Evolutionary conservation across 2,888 invertebrate species (phyloP).

Genomic region (Apamea epomidion): DNA sequence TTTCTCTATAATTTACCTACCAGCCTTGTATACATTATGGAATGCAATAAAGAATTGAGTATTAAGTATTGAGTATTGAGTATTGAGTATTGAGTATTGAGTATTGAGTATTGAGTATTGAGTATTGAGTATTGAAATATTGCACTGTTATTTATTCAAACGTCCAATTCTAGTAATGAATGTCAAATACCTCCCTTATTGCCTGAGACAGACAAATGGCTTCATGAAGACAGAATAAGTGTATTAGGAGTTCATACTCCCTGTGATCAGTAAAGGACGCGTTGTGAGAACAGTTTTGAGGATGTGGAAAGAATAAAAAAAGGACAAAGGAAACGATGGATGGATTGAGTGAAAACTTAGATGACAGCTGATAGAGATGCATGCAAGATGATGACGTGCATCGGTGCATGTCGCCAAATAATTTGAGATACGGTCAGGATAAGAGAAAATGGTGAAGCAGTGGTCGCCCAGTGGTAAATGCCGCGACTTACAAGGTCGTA

Average conservation of each 20-base stretch:
- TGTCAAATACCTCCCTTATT: constrained; percentile 34
- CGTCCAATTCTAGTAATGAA: constrained; percentile 47
- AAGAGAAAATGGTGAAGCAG: too few species aligned
- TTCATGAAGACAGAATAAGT: not conserved
- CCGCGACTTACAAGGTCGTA: too few species aligned
- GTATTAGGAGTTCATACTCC: not conserved
- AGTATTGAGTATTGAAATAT: too few species aligned
- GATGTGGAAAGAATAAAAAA: not conserved
- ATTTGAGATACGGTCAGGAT: not conserved
- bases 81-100: too few species aligned
- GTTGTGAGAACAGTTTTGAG: not conserved
- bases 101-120: too few species aligned
- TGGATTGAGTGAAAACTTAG: not conserved
- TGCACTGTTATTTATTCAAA: constrained; percentile 42
- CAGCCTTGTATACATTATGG: too few species aligned
- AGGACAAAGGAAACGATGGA: not conserved
- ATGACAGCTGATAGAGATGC: not conserved
- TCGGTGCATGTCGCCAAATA: not conserved
- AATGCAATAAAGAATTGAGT: too few species aligned
- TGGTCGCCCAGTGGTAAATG: too few species aligned
- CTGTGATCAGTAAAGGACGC: not conserved
- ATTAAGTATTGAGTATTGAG: too few species aligned
- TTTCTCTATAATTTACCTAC: too few species aligned
- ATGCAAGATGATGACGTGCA: not conserved
- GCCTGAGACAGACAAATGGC: constrained; percentile 7